Percentiles rank a stretch among this genome's conserved stretches.
Conservation (phyloP, 2,113 vertebrate genomes). For the Lamprologus speciosus region DNA sequence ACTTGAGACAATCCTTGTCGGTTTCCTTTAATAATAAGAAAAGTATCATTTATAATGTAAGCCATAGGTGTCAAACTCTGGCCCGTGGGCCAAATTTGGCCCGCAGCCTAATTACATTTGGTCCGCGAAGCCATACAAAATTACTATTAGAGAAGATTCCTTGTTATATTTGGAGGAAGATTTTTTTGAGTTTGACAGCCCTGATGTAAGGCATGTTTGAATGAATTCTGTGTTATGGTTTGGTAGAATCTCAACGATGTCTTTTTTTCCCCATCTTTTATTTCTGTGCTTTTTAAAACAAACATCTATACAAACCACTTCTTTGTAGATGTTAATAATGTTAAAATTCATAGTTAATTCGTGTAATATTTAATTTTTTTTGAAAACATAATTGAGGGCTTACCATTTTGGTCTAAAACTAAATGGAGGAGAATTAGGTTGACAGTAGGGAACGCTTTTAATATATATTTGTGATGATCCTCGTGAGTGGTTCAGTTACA, state of each 20-base stretch:
- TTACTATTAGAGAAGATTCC: no score
- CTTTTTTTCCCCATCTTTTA: neutral
- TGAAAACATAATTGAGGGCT: neutral
- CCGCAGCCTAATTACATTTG: no score
- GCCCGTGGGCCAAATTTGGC: no score
- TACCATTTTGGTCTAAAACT: neutral
- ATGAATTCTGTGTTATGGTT: neutral
- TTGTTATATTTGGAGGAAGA: no score
- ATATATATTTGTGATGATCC: neutral
- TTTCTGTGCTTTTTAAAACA: neutral
- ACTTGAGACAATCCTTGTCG: neutral
- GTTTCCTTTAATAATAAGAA: neutral
- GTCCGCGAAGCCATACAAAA: no score
- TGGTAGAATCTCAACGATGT: neutral
- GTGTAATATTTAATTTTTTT: neutral
- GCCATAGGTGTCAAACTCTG: no score
- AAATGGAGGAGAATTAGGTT: neutral
- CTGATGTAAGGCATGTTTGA: neutral
- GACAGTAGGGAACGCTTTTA: neutral
- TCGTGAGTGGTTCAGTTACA: neutral
- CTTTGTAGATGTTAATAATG: neutral
- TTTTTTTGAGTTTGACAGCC: no score
- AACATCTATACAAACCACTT: neutral
- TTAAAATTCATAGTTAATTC: neutral
- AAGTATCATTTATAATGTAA: neutral